phyloP scores from a whole-genome alignment of 1,140 invertebrate genomes.

The Luehdorfia chinensis region DNA sequence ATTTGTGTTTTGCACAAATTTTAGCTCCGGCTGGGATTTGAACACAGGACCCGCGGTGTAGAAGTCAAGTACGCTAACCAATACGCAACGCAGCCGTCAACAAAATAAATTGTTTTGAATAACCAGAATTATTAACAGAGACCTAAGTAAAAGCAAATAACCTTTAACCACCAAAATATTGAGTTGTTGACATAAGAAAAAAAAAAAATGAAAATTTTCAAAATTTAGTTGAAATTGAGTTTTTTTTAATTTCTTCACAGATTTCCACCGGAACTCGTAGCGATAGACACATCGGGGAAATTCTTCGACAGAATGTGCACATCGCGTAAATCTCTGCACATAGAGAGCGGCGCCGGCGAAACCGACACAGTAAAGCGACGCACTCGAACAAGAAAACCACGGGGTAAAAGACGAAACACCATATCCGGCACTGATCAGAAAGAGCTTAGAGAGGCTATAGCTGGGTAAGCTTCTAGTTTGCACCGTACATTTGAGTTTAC shows the following conservation, averaged over 20 bases:
- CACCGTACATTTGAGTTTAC: slow-evolving; percentile 59
- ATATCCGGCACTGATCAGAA: slow-evolving; percentile 92
- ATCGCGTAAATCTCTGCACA: slow-evolving; percentile 87
- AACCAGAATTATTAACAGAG: no score
- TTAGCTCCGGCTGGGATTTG: no score
- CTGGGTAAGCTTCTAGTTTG: slow-evolving; percentile 82
- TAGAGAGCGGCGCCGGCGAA: slow-evolving; percentile 74
- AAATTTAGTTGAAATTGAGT: no score
- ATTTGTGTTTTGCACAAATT: no score
- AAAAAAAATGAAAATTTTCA: no score
- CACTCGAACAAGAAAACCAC: slow-evolving; percentile 84
- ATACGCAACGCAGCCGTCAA: no score
- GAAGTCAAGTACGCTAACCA: no score
- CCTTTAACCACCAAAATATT: no score
- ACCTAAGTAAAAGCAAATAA: no score
- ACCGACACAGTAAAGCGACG: slow-evolving; percentile 82
- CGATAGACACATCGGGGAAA: slow-evolving; percentile 90
- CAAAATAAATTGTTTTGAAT: no score
- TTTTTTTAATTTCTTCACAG: slow-evolving; percentile 74
- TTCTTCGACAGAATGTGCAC: slow-evolving; percentile 92
- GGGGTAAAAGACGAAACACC: slow-evolving; percentile 91
- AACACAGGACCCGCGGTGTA: no score
- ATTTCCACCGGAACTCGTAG: slow-evolving; percentile 91
- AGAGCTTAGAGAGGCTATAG: slow-evolving; percentile 88
- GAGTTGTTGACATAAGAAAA: no score